Evolutionary conservation across 2,797 vertebrate genomes (phyloP), one percentile per base, ranked within the genome.

Genomic region (Sternarchorhynchus goeldii): DNA sequence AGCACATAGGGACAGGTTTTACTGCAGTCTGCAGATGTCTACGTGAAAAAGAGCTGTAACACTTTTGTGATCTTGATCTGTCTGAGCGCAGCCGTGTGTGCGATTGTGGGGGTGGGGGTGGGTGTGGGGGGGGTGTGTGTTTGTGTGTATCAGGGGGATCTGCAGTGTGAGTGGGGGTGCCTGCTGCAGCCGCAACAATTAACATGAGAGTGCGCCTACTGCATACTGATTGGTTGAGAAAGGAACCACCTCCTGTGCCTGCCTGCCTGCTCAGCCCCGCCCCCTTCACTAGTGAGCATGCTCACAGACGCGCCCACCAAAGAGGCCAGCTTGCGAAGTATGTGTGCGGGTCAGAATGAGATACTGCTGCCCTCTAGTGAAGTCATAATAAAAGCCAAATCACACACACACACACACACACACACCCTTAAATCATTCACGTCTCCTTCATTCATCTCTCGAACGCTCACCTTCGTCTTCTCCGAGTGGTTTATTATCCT

Each of bases 111-210:
- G 18, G 21, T n/a, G 18, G 21, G 31, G 6, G 63, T 5, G 25
- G 57, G 62, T 67, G 53, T 66, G 63, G 20, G n/a, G 32, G 57
- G 20, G 12, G 64, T 8, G 56, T 12, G 59, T 58, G 55, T 55
- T 64, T 34, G 78, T 20, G 34, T 59, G 59, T 65, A 20, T 20
- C 67, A 59, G 77, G 75, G 75, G 78, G 74, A 82, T 79, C 83
- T 80, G 81, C 83, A 83, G 77, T 83, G 80, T 85, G 81, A 83
- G 77, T 84, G 34, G 6, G 78, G 82, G 80, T 70, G 76, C 63
- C 77, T 82, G 81, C 82, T 86, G 82, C 89, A 89, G 88, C 90
- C 89, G 89, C 91, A 92, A 87, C 89, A 88, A 92, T 92, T 92
- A 92, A 88, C 91, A 92, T 92, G 87, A 87, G 79, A 64, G 83